Base-by-base conservation (phyloP, 1,140 invertebrate genomes). In the Caenorhabditis tropicalis region DNA sequence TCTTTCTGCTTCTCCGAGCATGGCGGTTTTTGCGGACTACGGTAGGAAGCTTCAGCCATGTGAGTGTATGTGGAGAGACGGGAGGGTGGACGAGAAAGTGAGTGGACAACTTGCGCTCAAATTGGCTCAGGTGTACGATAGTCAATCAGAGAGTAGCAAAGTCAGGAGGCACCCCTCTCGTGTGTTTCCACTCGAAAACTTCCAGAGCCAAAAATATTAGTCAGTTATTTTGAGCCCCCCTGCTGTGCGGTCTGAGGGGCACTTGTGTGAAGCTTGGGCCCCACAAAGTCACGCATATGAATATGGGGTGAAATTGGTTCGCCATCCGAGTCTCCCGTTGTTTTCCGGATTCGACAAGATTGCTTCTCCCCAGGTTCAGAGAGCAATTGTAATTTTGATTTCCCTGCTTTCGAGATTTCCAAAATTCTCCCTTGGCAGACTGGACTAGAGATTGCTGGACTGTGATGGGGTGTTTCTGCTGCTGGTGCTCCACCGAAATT, bases 91-190 rank as follows among this genome's bases (percentile, higher is more conserved):
- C n/a, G 31, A 33, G 58, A 36, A 21, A 9, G 65, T 21, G 65
- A 43, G 65, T 74, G 36, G 65, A 74, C 65, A 15, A 43, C 65
- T 74, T 74, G 36, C 65, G 33, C 65, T 43, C 65, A 74, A 74
- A 74, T 74, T 74, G 65, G 65, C 65, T 46, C 65, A 74, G 65
- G 65, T 74, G 36, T 74, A 74, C 65, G 65, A 74, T 74, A 74
- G 65, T 74, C 65, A 74, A 74, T 74, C 65, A 43, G 29, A 21
- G 24, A 56, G 53, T 56, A 56, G 53, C 24, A 39, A n/a, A 46
- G 65, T 74, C 65, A 74, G 65, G 65, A 74, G 65, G 65, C 65
- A 74, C 29, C n/a, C n/a, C n/a, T n/a, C n/a, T n/a, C n/a, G n/a
- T n/a, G n/a, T n/a, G n/a, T 74, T 31, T 74, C 36, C 65, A 74